Evolutionary conservation across 1,140 invertebrate species (phyloP).

Genomic region (Drosophila sulfurigaster): DNA sequence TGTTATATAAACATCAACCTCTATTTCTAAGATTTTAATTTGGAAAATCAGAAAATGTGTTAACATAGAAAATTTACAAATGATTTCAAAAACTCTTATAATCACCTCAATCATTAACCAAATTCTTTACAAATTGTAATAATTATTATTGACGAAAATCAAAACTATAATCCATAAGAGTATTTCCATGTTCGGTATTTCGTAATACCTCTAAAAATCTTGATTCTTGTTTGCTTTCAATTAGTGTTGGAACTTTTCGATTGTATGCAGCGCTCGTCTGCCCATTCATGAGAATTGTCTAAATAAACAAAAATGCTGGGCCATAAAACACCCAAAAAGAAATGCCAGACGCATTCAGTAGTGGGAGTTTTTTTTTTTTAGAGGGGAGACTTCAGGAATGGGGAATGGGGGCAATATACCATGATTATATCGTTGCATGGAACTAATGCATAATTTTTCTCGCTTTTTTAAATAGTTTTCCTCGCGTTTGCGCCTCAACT

Average conservation of each 20-base stretch:
- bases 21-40: too few species aligned
- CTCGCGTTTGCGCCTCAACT: conserved; percentile 31
- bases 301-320: conserved; percentile 68
- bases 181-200: conserved; percentile 1
- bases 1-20: too few species aligned
- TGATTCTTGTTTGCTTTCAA: conserved; percentile 74
- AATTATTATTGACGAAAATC: too few species aligned
- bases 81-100: too few species aligned
- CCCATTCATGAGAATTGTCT: conserved; percentile 66
- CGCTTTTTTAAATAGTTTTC: conserved; percentile 44
- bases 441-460: conserved; percentile 72
- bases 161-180: background rate
- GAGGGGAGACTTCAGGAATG: background rate
- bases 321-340: conserved; percentile 60
- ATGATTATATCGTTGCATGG: conserved; percentile 55
- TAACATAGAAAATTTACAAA: too few species aligned
- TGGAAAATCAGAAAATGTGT: too few species aligned
- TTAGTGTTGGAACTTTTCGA: conserved; percentile 70
- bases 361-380: background rate
- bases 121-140: too few species aligned
- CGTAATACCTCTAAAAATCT: background rate
- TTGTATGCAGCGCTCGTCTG: conserved; percentile 33
- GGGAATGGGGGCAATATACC: background rate
- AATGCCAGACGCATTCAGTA: conserved; percentile 28
- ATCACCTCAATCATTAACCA: too few species aligned